phyloP scores from a whole-genome alignment of 2,797 vertebrate genomes.

The Florisuga fusca region DNA sequence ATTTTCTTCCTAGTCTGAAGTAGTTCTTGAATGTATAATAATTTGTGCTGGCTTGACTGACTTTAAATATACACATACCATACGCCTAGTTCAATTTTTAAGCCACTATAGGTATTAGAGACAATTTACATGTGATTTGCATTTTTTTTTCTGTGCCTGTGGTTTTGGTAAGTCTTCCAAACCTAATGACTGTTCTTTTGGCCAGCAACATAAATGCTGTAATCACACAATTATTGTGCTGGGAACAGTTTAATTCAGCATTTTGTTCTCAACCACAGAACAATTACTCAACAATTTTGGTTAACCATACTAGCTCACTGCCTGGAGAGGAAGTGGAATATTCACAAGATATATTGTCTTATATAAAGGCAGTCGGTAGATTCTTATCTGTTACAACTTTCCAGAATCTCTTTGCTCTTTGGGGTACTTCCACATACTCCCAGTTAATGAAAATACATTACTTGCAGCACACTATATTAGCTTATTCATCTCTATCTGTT shows the following conservation, averaged over 20 bases:
- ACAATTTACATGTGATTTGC: constrained; percentile 83
- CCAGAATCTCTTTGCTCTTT: constrained; percentile 54
- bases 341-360: constrained; percentile 83
- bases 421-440: constrained; percentile 41
- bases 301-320: constrained; percentile 90
- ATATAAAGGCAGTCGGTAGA: constrained; percentile 84
- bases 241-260: constrained; percentile 91
- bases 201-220: constrained; percentile 88
- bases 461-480: constrained; percentile 32
- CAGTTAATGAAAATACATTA: constrained; percentile 58
- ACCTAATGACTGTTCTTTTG: constrained; percentile 86
- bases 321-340: constrained; percentile 86
- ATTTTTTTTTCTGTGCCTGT: constrained; percentile 79
- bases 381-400: constrained; percentile 54
- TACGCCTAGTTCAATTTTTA: constrained; percentile 68
- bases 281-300: constrained; percentile 97
- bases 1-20: constrained; percentile 58
- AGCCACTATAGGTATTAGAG: constrained; percentile 79
- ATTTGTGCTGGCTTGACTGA: constrained; percentile 58
- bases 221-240: constrained; percentile 94
- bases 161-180: constrained; percentile 86
- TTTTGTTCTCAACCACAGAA: constrained; percentile 91
- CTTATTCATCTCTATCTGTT: constrained; percentile 58
- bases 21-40: constrained; percentile 38
- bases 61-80: constrained; percentile 67